Evolutionary conservation across 1,140 invertebrate genomes (phyloP).

Genomic region (Diabrotica virgifera): DNA sequence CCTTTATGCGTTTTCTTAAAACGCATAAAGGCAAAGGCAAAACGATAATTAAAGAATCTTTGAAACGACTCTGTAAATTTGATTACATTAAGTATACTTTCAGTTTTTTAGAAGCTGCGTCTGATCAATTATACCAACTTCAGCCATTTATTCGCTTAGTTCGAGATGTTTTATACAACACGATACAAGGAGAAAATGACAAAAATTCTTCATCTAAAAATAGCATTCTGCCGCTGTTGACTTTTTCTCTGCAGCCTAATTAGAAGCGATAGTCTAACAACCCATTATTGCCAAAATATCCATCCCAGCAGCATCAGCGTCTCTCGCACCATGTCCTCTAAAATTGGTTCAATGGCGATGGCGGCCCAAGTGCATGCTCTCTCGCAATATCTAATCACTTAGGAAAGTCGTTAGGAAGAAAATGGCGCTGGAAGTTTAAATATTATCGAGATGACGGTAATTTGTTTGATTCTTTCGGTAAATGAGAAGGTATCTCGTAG

Average conservation of each 20-base stretch:
- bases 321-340: neutral
- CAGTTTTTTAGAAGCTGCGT: too few relatives aligned
- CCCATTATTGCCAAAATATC: neutral
- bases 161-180: too few relatives aligned
- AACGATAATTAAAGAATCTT: too few relatives aligned
- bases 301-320: neutral
- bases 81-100: too few relatives aligned
- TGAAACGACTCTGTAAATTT: too few relatives aligned
- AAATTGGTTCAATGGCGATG: neutral
- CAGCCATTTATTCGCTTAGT: too few relatives aligned
- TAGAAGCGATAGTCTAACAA: neutral
- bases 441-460: neutral
- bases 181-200: neutral
- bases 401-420: constrained; percentile 2
- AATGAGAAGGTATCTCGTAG: too few relatives aligned
- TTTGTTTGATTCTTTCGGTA: neutral
- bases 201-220: neutral
- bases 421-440: constrained; percentile 2
- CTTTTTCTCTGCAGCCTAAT: neutral
- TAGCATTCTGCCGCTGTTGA: neutral
- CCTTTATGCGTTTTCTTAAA: too few relatives aligned
- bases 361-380: neutral
- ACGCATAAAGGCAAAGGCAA: too few relatives aligned
- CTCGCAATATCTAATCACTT: neutral
- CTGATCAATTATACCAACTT: too few relatives aligned